These are phyloP conservation scores for Labia minor DNA, from an alignment of 2,888 invertebrate species.

Conservation along the genomic window DNA sequence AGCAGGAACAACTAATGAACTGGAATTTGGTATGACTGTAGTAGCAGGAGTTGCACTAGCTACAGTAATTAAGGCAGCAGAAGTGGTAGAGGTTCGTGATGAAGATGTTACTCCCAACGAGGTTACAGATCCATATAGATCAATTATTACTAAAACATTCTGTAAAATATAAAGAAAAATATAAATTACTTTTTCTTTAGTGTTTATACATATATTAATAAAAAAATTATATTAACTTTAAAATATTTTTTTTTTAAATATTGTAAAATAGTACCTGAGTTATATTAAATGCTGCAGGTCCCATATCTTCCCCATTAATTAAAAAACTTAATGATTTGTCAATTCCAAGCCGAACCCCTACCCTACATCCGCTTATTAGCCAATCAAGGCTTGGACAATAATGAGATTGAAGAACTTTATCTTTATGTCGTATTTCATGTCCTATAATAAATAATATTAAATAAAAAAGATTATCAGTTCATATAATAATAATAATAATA, in stretches of 20 bases:
- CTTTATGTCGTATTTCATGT: conserved; percentile 59
- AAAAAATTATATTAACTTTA: not conserved
- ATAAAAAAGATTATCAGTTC: not conserved
- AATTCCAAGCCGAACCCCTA: conserved; percentile 57
- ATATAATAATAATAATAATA: not conserved
- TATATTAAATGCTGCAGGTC: conserved; percentile 60
- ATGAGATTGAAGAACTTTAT: conserved; percentile 52
- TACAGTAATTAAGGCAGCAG: conserved; percentile 19
- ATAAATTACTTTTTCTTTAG: not conserved
- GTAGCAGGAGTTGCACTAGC: conserved; percentile 2
- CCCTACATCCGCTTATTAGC: conserved; percentile 64
- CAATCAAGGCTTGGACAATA: conserved; percentile 67
- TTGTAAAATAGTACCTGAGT: conserved; percentile 70
- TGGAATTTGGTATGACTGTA: not conserved
- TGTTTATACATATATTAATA: no score
- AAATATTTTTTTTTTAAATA: no score
- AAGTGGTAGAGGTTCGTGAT: conserved; percentile 17
- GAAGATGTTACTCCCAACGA: conserved; percentile 57
- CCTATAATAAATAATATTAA: no score
- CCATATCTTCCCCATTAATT: conserved; percentile 72
- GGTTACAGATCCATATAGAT: conserved; percentile 67
- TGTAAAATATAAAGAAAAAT: conserved; percentile 34
- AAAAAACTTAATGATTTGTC: conserved; percentile 61
- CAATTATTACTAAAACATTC: conserved; percentile 73
- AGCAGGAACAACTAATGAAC: not conserved